Conservation (phyloP, 2,113 vertebrate species). For the Daubentonia madagascariensis region DNA sequence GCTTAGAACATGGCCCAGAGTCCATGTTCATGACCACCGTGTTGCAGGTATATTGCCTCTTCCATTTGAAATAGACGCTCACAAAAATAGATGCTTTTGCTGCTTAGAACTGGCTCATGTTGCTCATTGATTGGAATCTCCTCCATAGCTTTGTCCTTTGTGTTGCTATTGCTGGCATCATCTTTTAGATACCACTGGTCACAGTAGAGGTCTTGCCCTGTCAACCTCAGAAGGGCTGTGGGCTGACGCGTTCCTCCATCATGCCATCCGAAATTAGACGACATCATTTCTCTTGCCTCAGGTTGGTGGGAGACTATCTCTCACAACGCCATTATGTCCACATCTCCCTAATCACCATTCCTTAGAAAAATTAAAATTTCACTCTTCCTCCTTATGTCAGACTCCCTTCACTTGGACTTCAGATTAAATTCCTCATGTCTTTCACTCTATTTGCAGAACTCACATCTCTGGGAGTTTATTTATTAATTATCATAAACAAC, state of each 20-base stretch:
- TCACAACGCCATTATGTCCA: background rate
- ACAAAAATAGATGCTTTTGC: background rate
- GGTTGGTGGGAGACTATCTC: background rate
- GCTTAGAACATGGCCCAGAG: background rate
- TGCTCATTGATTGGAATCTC: background rate
- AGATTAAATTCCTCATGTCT: background rate
- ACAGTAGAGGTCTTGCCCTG: background rate
- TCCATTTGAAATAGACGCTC: background rate
- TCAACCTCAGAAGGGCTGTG: background rate
- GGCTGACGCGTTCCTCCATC: background rate
- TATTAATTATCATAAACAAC: background rate
- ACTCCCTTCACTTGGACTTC: background rate
- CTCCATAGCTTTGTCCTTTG: too few relatives aligned
- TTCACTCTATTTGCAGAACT: background rate
- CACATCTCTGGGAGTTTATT: background rate
- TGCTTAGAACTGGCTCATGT: background rate
- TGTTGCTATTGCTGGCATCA: rapidly evolving
- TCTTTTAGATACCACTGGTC: background rate
- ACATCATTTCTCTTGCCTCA: too few relatives aligned
- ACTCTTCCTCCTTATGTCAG: background rate
- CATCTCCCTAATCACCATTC: background rate
- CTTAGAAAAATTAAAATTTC: background rate
- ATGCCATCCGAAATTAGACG: background rate
- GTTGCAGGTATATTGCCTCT: background rate
- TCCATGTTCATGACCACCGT: background rate